Conservation (phyloP, 2,113 vertebrate genomes). For the Centropristis striata region DNA sequence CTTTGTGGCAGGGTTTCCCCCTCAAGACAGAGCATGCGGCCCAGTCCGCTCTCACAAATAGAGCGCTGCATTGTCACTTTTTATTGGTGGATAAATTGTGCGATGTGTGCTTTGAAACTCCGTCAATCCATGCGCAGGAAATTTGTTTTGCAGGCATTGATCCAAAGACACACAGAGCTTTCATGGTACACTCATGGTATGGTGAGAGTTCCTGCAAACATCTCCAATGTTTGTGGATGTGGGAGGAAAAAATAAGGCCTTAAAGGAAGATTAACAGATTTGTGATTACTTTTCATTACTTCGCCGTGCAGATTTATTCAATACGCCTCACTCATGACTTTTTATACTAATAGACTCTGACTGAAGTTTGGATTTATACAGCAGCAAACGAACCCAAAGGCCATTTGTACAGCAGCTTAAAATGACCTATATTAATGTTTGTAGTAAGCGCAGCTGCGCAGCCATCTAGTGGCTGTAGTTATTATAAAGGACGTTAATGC, state of each 20-base stretch:
- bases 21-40: slow-evolving; percentile 42
- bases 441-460: no score
- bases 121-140: neutral
- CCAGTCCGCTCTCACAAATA: slow-evolving; percentile 16
- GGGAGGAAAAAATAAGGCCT: neutral
- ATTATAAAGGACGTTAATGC: no score
- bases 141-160: slow-evolving; percentile 5
- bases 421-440: no score
- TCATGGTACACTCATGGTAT: neutral
- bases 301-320: neutral
- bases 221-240: neutral
- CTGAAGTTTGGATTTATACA: neutral
- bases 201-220: neutral
- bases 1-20: slow-evolving; percentile 45
- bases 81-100: neutral
- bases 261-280: neutral
- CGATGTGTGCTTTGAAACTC: neutral
- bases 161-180: slow-evolving; percentile 15
- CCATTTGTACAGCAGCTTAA: no score
- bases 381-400: no score
- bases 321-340: neutral
- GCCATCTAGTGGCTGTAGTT: no score
- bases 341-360: neutral
- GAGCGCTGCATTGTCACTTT: slow-evolving; percentile 34
- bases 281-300: neutral